A percentile compares a stretch with the other conserved stretches of the same genome.
Evolutionary conservation across 2,797 vertebrate species (phyloP).

Genomic region (Aeoliscus strigatus): DNA sequence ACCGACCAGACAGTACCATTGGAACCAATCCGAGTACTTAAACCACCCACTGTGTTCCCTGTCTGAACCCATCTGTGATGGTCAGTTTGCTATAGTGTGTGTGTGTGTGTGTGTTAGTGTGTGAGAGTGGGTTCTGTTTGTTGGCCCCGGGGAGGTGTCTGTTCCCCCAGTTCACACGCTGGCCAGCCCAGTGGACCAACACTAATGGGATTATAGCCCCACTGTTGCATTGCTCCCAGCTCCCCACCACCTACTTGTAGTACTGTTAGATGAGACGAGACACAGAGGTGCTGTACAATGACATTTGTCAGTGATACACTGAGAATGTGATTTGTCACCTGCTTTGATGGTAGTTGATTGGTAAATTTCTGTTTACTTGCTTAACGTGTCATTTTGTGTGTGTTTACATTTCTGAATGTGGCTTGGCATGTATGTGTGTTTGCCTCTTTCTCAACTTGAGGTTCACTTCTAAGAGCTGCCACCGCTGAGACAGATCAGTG

Average conservation of each 20-base stretch:
- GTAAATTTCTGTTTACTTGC: too few relatives aligned
- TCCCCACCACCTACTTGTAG: slow-evolving; percentile 26
- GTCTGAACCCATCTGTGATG: slow-evolving; percentile 49
- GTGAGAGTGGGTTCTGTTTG: slow-evolving; percentile 46
- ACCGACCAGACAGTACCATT: slow-evolving; percentile 46
- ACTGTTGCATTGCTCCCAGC: slow-evolving; percentile 44
- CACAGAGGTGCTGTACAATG: slow-evolving; percentile 12
- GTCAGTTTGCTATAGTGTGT: slow-evolving; percentile 36
- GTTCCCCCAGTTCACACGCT: slow-evolving; percentile 35
- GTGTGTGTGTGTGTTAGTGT: slow-evolving; percentile 19
- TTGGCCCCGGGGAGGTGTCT: slow-evolving; percentile 47
- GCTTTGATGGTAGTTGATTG: too few relatives aligned
- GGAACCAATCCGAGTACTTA: slow-evolving; percentile 24
- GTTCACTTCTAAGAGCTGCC: too few relatives aligned
- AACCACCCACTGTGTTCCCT: slow-evolving; percentile 44
- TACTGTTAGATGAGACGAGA: too few relatives aligned
- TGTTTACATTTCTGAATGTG: too few relatives aligned
- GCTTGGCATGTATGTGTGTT: too few relatives aligned
- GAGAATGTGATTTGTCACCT: too few relatives aligned
- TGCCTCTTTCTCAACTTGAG: too few relatives aligned
- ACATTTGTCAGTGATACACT: slow-evolving; percentile 19
- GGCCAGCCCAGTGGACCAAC: slow-evolving; percentile 49
- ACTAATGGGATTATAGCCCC: slow-evolving; percentile 65
- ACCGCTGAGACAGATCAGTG: too few relatives aligned
- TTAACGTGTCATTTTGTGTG: too few relatives aligned